Conservation (phyloP, 2,797 vertebrate species). For the Alectoris magna region DNA sequence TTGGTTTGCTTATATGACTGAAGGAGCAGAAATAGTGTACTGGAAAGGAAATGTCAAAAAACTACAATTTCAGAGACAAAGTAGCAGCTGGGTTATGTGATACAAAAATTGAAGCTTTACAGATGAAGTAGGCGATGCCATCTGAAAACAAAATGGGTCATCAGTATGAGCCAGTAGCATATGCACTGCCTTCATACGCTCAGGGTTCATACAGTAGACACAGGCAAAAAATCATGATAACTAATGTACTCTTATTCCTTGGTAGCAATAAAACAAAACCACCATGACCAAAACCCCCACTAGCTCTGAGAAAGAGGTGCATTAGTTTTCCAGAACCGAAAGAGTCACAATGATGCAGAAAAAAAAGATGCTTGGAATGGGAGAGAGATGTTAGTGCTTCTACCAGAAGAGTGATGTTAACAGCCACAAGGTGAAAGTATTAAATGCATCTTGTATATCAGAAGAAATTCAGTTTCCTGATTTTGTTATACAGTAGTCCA, state of each 20-base stretch:
- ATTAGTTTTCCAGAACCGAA: conserved; percentile 3
- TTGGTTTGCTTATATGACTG: background rate
- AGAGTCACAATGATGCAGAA: background rate
- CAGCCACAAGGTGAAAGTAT: background rate
- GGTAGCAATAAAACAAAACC: background rate
- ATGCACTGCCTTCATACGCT: background rate
- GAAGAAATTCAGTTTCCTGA: background rate
- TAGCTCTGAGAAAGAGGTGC: background rate
- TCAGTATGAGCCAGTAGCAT: background rate
- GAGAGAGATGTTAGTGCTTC: background rate
- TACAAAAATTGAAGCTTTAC: conserved; percentile 22
- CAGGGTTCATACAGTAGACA: background rate
- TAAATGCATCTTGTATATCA: background rate
- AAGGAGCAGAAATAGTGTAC: background rate
- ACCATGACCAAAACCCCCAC: background rate
- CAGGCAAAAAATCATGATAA: background rate
- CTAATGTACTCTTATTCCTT: background rate
- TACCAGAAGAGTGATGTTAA: background rate
- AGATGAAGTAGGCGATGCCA: conserved; percentile 3
- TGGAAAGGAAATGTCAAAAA: conserved; percentile 31
- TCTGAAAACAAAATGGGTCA: conserved; percentile 21
- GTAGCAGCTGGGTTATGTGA: conserved; percentile 13
- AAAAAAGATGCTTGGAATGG: background rate
- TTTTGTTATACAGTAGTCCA: background rate
- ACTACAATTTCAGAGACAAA: conserved; percentile 3